Conservation (phyloP, 1,140 invertebrate species). For the Trichomalopsis sarcophagae region DNA sequence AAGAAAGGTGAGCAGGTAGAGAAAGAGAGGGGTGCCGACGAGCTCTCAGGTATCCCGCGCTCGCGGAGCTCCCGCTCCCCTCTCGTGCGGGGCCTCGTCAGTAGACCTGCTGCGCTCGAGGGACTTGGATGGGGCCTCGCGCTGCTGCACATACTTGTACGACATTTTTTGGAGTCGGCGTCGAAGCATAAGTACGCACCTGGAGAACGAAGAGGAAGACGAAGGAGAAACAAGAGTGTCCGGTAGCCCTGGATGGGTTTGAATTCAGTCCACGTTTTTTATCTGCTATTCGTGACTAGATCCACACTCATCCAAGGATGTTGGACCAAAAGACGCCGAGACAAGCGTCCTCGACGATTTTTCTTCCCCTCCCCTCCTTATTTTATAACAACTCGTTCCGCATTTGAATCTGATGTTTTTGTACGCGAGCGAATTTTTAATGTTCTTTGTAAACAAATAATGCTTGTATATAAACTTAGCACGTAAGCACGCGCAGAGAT, state of each 20-base stretch:
- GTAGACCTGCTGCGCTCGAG: constrained; percentile 45
- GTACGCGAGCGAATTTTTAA: neutral
- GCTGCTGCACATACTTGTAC: neutral
- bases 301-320: constrained; percentile 73
- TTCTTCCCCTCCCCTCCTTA: neutral
- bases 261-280: constrained; percentile 71
- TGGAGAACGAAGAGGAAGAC: neutral
- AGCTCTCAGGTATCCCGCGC: constrained; percentile 33
- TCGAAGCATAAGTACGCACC: neutral
- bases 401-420: neutral
- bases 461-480: neutral
- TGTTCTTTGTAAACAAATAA: neutral
- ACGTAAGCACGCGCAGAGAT: neutral
- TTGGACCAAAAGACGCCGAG: constrained; percentile 49
- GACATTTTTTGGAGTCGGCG: neutral
- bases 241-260: constrained; percentile 70
- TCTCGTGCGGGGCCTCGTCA: constrained; percentile 13
- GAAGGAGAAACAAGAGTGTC: constrained; percentile 19
- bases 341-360: neutral
- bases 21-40: constrained; percentile 28
- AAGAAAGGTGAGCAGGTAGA: constrained; percentile 49
- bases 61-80: constrained; percentile 34
- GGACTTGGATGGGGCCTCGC: constrained; percentile 12
- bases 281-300: constrained; percentile 70
- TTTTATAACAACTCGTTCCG: neutral